phyloP scores from a whole-genome alignment of 1,140 invertebrate genomes.

The Laodelphax striatellus region DNA sequence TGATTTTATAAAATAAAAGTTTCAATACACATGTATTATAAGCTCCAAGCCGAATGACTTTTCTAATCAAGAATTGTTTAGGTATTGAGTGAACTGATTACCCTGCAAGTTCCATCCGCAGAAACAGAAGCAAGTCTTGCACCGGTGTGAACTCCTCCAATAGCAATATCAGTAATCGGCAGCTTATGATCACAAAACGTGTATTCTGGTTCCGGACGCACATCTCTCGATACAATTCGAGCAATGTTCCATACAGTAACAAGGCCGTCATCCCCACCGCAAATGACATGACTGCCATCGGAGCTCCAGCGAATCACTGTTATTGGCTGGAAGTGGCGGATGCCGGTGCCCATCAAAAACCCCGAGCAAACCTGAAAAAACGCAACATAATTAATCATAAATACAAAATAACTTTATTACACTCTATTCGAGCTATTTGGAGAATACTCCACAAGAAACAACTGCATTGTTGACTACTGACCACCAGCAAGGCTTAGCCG shows the following conservation, averaged over 20 bases:
- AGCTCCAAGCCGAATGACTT: no score
- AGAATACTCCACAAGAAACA: no score
- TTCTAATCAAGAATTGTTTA: no score
- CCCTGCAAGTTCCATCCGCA: slow-evolving; percentile 64
- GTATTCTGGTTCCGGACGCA: slow-evolving; percentile 46
- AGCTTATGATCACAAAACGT: slow-evolving; percentile 62
- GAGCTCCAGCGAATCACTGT: slow-evolving; percentile 57
- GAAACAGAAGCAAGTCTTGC: slow-evolving; percentile 58
- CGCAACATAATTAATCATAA: background rate
- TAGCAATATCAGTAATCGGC: slow-evolving; percentile 38
- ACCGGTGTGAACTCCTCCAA: slow-evolving; percentile 39
- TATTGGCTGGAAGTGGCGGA: slow-evolving; percentile 68
- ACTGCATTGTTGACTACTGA: no score
- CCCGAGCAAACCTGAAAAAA: slow-evolving; percentile 42
- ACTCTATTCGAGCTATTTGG: background rate
- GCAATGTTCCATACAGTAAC: slow-evolving; percentile 57
- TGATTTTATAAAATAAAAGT: no score
- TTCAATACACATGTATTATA: no score
- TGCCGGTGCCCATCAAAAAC: slow-evolving; percentile 53
- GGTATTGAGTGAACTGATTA: background rate
- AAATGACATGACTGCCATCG: slow-evolving; percentile 58
- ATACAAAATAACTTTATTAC: no score
- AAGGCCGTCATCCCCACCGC: slow-evolving; percentile 71
- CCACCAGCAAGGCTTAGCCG: no score
- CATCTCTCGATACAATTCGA: slow-evolving; percentile 19